Percentiles rank a stretch among this genome's conserved stretches.
Evolutionary conservation across 2,113 vertebrate species (phyloP).

Genomic region (Motacilla alba): DNA sequence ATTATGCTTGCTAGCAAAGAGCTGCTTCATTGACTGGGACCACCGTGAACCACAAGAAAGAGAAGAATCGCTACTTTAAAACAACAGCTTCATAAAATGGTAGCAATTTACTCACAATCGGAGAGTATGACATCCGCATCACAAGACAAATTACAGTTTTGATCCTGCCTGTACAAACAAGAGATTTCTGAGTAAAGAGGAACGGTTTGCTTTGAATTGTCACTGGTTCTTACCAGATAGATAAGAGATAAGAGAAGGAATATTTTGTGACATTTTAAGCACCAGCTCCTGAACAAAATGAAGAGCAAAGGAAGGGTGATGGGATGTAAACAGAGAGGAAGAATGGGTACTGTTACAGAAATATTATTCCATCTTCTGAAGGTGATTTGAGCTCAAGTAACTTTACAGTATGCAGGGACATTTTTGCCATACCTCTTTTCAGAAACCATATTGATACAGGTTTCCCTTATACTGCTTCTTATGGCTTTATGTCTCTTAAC

Average conservation of each 20-base stretch:
- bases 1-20: background rate
- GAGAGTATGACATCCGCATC: background rate
- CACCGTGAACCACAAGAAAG: background rate
- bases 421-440: background rate
- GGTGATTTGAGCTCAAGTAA: background rate
- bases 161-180: background rate
- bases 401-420: background rate
- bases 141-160: background rate
- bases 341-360: background rate
- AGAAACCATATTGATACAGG: background rate
- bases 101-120: background rate
- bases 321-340: background rate
- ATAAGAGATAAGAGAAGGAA: background rate
- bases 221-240: background rate
- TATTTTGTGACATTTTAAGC: background rate
- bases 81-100: background rate
- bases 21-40: background rate
- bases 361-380: background rate
- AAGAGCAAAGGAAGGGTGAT: background rate
- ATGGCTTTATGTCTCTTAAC: background rate
- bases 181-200: background rate
- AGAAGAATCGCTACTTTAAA: background rate
- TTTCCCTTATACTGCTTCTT: background rate
- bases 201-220: background rate
- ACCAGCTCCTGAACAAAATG: background rate